Evolutionary conservation across 2,797 vertebrate species (phyloP).

Genomic region (Sarcoramphus papa): DNA sequence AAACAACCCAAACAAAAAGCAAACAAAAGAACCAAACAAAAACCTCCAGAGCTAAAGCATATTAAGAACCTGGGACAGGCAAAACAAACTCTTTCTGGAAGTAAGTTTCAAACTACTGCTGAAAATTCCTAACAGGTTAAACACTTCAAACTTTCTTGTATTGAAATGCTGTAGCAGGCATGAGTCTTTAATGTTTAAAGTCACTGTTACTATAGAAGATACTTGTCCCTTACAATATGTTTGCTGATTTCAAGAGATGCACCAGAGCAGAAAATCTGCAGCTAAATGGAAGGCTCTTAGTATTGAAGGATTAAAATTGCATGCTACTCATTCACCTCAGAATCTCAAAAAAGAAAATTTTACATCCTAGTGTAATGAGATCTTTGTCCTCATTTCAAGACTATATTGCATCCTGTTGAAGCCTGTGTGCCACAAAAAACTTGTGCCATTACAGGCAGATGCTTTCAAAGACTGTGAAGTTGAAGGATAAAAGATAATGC

Average conservation of each 20-base stretch:
- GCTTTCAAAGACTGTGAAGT: background rate
- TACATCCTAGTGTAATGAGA: background rate
- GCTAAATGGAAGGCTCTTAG: background rate
- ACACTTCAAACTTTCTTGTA: background rate
- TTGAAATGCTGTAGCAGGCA: background rate
- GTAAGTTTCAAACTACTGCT: background rate
- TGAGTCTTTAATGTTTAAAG: background rate
- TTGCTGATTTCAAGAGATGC: background rate
- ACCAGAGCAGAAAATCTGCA: background rate
- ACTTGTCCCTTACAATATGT: background rate
- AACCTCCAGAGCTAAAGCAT: background rate
- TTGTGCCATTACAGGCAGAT: background rate
- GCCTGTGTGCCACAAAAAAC: background rate
- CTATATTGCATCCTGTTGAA: background rate
- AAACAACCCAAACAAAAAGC: background rate
- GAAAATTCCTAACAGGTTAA: background rate
- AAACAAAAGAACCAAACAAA: accelerated
- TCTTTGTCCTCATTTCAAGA: background rate
- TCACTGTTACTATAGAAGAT: background rate
- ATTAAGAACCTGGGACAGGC: background rate
- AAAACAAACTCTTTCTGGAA: background rate
- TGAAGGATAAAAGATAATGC: background rate
- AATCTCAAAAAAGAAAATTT: background rate
- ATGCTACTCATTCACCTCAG: background rate
- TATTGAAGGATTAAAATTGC: background rate